These are phyloP conservation scores for Daphoenositta chrysoptera DNA, from an alignment of 2,113 vertebrate genomes.

Conservation along the genomic window DNA sequence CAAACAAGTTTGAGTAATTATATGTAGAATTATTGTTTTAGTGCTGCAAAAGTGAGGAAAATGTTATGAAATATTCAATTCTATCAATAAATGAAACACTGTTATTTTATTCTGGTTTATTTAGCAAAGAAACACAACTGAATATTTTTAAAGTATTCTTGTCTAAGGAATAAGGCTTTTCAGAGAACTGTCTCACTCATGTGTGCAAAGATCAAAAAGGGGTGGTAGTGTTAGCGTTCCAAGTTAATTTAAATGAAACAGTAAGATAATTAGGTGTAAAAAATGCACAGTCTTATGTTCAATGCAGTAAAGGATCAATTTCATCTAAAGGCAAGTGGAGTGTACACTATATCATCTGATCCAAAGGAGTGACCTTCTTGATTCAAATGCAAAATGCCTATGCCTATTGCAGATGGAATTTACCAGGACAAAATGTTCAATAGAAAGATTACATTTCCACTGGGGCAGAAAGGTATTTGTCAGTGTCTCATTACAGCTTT, in stretches of 20 bases:
- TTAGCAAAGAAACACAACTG: neutral
- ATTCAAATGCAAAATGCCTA: slow-evolving; percentile 75
- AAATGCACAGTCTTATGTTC: slow-evolving; percentile 7
- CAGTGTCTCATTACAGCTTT: slow-evolving; percentile 72
- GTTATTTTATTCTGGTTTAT: neutral
- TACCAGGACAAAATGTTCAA: slow-evolving; percentile 68
- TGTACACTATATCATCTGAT: slow-evolving; percentile 1
- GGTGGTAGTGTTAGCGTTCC: neutral
- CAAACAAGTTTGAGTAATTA: neutral
- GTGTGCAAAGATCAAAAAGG: neutral
- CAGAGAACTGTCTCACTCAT: neutral
- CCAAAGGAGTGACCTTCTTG: slow-evolving; percentile 62
- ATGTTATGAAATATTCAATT: neutral
- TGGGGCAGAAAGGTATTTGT: slow-evolving; percentile 78
- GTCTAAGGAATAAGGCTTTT: neutral
- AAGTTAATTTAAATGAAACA: slow-evolving; percentile 44
- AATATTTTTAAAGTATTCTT: neutral
- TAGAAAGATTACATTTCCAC: slow-evolving; percentile 76
- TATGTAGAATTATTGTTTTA: neutral
- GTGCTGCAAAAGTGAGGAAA: slow-evolving; percentile 1
- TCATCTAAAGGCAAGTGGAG: slow-evolving; percentile 52
- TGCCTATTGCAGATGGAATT: slow-evolving; percentile 68
- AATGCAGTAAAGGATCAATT: slow-evolving; percentile 61
- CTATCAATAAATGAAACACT: neutral
- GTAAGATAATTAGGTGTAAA: slow-evolving; percentile 58